A percentile compares a stretch with the other conserved stretches of the same genome.
phyloP scores from a whole-genome alignment of 1,140 invertebrate species.

The Ruditapes philippinarum region DNA sequence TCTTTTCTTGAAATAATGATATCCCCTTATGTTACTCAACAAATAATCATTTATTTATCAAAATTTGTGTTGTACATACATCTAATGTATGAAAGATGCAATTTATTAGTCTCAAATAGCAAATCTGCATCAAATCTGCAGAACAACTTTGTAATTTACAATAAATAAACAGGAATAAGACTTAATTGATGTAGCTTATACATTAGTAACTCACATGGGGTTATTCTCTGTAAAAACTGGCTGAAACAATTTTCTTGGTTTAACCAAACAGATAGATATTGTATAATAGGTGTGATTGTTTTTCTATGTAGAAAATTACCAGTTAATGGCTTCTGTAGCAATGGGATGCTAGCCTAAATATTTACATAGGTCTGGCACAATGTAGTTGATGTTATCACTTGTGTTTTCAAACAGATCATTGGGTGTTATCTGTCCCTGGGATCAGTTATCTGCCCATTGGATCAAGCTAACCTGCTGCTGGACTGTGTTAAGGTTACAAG shows the following conservation, averaged over 20 bases:
- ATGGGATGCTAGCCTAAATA: not conserved
- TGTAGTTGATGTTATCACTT: slow-evolving; percentile 9
- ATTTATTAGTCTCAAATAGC: too few species aligned
- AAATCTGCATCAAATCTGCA: too few species aligned
- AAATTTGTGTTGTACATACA: too few species aligned
- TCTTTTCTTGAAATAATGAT: too few species aligned
- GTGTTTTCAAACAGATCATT: slow-evolving; percentile 11
- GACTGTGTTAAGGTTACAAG: not conserved
- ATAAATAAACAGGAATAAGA: too few species aligned
- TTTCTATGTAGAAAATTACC: not conserved
- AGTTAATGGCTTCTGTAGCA: not conserved
- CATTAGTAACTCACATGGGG: too few species aligned
- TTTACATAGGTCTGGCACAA: slow-evolving; percentile 27
- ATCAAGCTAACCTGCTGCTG: slow-evolving; percentile 11
- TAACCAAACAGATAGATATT: slow-evolving; percentile 2
- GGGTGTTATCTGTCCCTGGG: too few species aligned
- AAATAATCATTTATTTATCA: too few species aligned
- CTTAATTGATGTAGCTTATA: too few species aligned
- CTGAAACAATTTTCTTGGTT: not conserved
- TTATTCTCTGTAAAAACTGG: not conserved
- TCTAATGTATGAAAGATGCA: too few species aligned
- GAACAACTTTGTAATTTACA: too few species aligned
- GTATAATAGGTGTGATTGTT: slow-evolving; percentile 14
- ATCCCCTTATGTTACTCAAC: too few species aligned
- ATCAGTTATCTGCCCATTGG: slow-evolving; percentile 9